Evolutionary conservation across 2,113 vertebrate genomes (phyloP).

Genomic region (Melanostigma gelatinosum): DNA sequence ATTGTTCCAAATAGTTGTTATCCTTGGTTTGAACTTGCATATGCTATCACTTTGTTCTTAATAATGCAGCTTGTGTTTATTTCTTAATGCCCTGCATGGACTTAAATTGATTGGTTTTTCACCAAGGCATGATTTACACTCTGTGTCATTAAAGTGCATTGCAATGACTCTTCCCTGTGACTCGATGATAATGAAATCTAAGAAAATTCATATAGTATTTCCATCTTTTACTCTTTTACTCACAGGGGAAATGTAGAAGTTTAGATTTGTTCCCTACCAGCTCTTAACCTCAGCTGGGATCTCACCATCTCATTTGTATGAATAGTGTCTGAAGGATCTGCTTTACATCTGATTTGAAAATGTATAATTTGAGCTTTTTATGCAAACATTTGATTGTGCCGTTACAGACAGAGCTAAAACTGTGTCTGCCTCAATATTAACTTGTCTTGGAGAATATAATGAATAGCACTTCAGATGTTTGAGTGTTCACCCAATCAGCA

Average conservation of each 20-base stretch:
- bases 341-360: slow-evolving; percentile 16
- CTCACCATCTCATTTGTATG: slow-evolving; percentile 24
- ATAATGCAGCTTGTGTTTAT: slow-evolving; percentile 20
- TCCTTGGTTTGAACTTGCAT: slow-evolving; percentile 46
- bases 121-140: neutral
- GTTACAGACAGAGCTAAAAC: neutral
- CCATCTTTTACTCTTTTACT: slow-evolving; percentile 2
- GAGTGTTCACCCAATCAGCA: slow-evolving; percentile 37
- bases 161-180: slow-evolving; percentile 11
- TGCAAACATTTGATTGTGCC: neutral
- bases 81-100: slow-evolving; percentile 42
- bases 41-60: slow-evolving; percentile 50
- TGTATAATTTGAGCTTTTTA: neutral
- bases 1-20: slow-evolving; percentile 17
- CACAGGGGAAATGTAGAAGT: slow-evolving; percentile 4
- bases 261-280: neutral
- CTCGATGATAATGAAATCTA: slow-evolving; percentile 16
- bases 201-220: slow-evolving; percentile 11
- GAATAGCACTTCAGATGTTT: slow-evolving; percentile 34
- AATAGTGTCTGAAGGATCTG: slow-evolving; percentile 8
- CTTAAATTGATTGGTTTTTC: slow-evolving; percentile 6
- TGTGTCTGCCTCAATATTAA: neutral
- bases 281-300: slow-evolving; percentile 18
- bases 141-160: slow-evolving; percentile 3
- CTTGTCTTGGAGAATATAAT: slow-evolving; percentile 21